Evolutionary conservation across 1,140 invertebrate genomes (phyloP).

Genomic region (Leptinotarsa defecta): DNA sequence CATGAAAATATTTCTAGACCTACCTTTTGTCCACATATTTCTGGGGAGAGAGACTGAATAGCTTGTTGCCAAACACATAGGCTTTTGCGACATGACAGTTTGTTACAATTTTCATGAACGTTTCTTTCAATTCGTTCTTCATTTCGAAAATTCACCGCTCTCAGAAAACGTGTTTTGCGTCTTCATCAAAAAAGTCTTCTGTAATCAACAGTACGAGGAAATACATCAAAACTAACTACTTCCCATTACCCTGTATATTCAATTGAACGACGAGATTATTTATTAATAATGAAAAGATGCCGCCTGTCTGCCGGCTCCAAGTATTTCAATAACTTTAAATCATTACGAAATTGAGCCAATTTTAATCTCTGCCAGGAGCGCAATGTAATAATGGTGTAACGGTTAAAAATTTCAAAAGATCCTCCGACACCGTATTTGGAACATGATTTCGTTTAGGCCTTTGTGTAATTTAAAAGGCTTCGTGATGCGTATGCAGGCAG

Average conservation of each 20-base stretch:
- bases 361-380: background rate
- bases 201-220: too few species aligned
- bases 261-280: background rate
- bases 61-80: too few species aligned
- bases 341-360: constrained; percentile 2
- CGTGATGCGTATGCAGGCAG: background rate
- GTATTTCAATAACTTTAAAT: constrained; percentile 1
- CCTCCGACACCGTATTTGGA: background rate
- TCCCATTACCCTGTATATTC: background rate
- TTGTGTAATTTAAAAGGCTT: background rate
- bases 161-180: too few species aligned
- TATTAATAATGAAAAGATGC: constrained; percentile 4
- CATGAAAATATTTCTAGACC: too few species aligned
- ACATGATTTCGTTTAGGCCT: background rate
- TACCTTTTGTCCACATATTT: too few species aligned
- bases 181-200: too few species aligned
- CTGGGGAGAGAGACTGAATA: too few species aligned
- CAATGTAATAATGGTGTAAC: background rate
- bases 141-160: too few species aligned
- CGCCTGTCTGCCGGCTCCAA: background rate
- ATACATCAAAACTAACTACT: too few species aligned
- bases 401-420: constrained; percentile 2
- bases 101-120: too few species aligned
- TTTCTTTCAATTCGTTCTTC: too few species aligned
- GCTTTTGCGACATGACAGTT: too few species aligned